Conservation (phyloP, 2,113 vertebrate genomes). For the Ochotona curzoniae region DNA sequence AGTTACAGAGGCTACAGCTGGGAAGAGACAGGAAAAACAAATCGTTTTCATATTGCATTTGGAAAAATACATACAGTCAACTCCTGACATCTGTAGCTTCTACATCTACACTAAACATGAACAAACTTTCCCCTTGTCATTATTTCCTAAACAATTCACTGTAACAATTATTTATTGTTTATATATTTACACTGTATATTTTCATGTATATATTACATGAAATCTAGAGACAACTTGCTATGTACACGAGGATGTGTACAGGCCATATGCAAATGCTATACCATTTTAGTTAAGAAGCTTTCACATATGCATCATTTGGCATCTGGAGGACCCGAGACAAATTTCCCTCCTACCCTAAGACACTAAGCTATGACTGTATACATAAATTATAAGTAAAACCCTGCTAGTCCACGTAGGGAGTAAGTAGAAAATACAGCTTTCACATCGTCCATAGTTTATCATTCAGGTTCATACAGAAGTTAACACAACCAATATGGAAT, state of each 20-base stretch:
- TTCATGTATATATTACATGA: background rate
- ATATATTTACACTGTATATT: background rate
- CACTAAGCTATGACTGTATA: no score
- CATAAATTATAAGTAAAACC: background rate
- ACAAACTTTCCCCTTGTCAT: background rate
- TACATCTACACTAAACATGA: background rate
- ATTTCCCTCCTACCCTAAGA: no score
- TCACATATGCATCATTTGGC: background rate
- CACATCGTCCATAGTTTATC: background rate
- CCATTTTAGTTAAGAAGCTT: background rate
- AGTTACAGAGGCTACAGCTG: background rate
- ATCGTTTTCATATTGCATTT: background rate
- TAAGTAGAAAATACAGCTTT: background rate
- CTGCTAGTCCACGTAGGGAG: background rate
- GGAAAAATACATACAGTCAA: background rate
- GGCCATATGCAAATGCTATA: background rate
- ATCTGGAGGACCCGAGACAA: background rate
- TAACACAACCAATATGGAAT: conserved; percentile 30
- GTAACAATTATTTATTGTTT: background rate
- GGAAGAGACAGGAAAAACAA: background rate
- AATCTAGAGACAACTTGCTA: background rate
- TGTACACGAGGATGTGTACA: background rate
- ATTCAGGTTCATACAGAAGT: background rate
- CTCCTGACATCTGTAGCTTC: background rate
- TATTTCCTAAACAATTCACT: background rate